Base-by-base conservation (phyloP, 2,113 vertebrate species). In the Cynocephalus volans region DNA sequence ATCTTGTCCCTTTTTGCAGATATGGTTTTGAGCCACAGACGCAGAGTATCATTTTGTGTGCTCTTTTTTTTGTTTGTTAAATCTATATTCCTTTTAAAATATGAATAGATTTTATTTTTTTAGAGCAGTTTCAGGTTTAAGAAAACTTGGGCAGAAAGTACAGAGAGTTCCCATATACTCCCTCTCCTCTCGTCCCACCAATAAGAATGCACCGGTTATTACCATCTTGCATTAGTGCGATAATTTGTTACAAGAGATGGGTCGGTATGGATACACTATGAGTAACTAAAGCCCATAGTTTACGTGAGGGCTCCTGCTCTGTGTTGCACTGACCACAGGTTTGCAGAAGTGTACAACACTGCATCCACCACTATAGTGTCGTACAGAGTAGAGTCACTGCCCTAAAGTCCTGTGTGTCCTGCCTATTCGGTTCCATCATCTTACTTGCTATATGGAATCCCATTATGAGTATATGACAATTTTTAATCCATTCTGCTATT, bases 401-500 rank as follows among this genome's bases (percentile, higher is more conserved):
- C 62, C 70, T 3, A 4, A 19, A 11, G 1, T 33, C 28, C 17
- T 85, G 1, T 5, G 14, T 5, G 86, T 17, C 23, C 28, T 0
- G 1, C 45, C 64, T 28, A 3, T 28, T 50, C 24, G 0, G 14
- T 50, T 18, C 8, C 4, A 21, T 6, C 14, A 3, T 24, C 15
- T 33, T 14, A 6, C 64, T 26, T 21, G 69, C 21, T 9, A 0
- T 1, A 17, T 10, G 18, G 21, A 33, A 2, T n/a, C 23, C 33
- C 0, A 0, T 13, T 8, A 4, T 0, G 45, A 36, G 2, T 1
- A 8, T 12, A 23, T 21, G 18, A 14, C 19, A 8, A 0, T 5
- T 11, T 45, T 2, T 18, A 3, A 17, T 13, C 65, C 36, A 6
- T 18, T 12, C 31, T 17, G 50, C 73, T 45, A 8, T 2, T 0